Evolutionary conservation across 2,797 vertebrate species (phyloP).

Genomic region (Sebastes variabilis): DNA sequence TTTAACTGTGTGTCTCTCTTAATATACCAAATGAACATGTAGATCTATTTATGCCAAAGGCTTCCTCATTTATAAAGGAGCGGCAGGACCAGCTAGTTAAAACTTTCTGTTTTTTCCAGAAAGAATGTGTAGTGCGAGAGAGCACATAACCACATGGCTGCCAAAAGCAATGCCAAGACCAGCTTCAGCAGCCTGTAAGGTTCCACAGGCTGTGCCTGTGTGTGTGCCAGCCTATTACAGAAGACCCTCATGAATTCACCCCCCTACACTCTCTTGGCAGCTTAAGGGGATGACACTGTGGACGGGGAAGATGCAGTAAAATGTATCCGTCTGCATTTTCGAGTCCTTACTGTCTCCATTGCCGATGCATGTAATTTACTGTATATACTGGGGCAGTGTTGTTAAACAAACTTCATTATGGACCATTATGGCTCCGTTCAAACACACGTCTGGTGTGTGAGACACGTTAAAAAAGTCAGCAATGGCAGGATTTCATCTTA

Average conservation of each 20-base stretch:
- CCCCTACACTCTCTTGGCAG: slow-evolving; percentile 73
- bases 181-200: slow-evolving; percentile 72
- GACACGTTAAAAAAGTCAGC: slow-evolving; percentile 20
- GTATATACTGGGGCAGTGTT: slow-evolving; percentile 50
- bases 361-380: slow-evolving; percentile 56
- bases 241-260: slow-evolving; percentile 73
- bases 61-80: slow-evolving; percentile 90
- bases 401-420: slow-evolving; percentile 74
- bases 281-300: slow-evolving; percentile 67
- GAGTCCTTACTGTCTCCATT: slow-evolving; percentile 41
- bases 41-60: slow-evolving; percentile 94
- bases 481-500: slow-evolving; percentile 15
- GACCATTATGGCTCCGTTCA: slow-evolving; percentile 60
- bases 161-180: slow-evolving; percentile 77
- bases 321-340: slow-evolving; percentile 67
- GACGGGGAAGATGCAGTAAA: slow-evolving; percentile 55
- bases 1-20: slow-evolving; percentile 98
- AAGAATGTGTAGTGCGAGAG: slow-evolving; percentile 82
- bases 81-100: slow-evolving; percentile 89
- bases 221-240: slow-evolving; percentile 78
- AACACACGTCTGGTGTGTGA: slow-evolving; percentile 46
- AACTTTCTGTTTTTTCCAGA: slow-evolving; percentile 76
- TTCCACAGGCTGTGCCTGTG: slow-evolving; percentile 75
- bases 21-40: slow-evolving; percentile 97
- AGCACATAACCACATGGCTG: slow-evolving; percentile 83